Evolutionary conservation across 2,797 vertebrate species (phyloP).

Genomic region (Melanotaenia nigrans): DNA sequence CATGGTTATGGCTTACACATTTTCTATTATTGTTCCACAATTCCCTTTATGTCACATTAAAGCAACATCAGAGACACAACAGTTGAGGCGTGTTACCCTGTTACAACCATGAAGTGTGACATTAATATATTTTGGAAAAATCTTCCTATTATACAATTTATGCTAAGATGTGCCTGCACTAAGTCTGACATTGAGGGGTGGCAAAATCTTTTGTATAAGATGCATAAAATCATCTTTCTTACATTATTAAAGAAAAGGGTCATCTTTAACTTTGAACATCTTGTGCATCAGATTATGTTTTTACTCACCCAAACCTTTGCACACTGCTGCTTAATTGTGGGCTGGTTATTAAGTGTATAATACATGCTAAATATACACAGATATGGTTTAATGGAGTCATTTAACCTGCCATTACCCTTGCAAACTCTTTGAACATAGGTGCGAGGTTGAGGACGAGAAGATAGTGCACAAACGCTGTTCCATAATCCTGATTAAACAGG

Average conservation of each 20-base stretch:
- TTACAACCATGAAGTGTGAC: not conserved
- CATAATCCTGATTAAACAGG: conserved; percentile 90
- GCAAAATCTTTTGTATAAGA: not conserved
- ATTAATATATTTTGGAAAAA: not conserved
- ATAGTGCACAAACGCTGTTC: conserved; percentile 96
- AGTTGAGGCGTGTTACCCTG: not conserved
- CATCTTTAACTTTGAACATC: not conserved
- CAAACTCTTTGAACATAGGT: conserved; percentile 87
- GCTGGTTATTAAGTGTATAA: not conserved
- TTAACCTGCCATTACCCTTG: conserved; percentile 81
- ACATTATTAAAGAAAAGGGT: not conserved
- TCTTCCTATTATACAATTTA: not conserved
- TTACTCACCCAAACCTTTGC: not conserved
- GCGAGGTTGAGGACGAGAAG: conserved; percentile 94
- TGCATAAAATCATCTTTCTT: not conserved
- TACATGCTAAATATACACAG: not conserved
- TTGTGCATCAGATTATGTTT: not conserved
- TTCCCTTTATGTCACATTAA: not conserved
- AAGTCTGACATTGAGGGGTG: not conserved
- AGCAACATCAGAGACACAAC: not conserved
- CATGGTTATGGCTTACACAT: not conserved
- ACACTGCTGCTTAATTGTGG: not conserved
- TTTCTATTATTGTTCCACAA: not conserved
- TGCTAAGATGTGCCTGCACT: no score
- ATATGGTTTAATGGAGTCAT: not conserved